A percentile compares a stretch with the other conserved stretches of the same genome.
Evolutionary conservation across 2,113 vertebrate species (phyloP).

Genomic region (Oceanodroma tethys): DNA sequence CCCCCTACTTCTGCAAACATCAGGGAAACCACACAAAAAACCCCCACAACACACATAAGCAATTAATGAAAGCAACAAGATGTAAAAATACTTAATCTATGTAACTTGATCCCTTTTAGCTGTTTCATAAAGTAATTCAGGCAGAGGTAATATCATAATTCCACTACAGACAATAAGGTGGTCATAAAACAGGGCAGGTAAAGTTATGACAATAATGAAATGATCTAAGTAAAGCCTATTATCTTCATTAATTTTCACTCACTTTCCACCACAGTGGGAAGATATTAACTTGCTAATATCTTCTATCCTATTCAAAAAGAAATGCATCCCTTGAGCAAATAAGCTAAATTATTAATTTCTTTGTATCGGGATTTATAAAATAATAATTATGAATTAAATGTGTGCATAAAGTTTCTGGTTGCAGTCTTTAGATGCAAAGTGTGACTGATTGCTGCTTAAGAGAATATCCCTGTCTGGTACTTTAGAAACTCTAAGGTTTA

Average conservation of each 20-base stretch:
- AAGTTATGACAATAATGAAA: slow-evolving; percentile 39
- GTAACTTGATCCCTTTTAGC: slow-evolving; percentile 1
- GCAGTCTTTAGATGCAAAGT: background rate
- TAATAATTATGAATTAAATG: background rate
- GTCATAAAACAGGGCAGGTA: slow-evolving; percentile 26
- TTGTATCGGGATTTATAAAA: slow-evolving; percentile 19
- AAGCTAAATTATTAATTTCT: slow-evolving; percentile 8
- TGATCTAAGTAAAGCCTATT: slow-evolving; percentile 50
- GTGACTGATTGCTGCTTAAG: background rate
- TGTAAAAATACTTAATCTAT: background rate
- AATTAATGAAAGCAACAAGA: background rate
- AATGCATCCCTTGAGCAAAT: slow-evolving; percentile 46
- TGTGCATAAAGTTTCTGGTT: background rate
- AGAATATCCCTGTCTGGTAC: background rate
- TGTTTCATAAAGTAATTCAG: slow-evolving; percentile 2
- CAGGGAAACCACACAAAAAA: background rate
- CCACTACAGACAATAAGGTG: slow-evolving; percentile 2
- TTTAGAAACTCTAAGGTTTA: background rate
- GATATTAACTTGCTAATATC: slow-evolving; percentile 53
- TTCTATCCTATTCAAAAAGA: slow-evolving; percentile 6
- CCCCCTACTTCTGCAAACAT: background rate
- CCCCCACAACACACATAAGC: rapidly evolving
- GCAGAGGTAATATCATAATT: background rate
- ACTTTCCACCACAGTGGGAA: slow-evolving; percentile 40
- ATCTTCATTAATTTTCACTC: slow-evolving; percentile 62